These are phyloP conservation scores for Drosophila recens DNA, from an alignment of 2,888 invertebrate genomes.

Conservation along the genomic window DNA sequence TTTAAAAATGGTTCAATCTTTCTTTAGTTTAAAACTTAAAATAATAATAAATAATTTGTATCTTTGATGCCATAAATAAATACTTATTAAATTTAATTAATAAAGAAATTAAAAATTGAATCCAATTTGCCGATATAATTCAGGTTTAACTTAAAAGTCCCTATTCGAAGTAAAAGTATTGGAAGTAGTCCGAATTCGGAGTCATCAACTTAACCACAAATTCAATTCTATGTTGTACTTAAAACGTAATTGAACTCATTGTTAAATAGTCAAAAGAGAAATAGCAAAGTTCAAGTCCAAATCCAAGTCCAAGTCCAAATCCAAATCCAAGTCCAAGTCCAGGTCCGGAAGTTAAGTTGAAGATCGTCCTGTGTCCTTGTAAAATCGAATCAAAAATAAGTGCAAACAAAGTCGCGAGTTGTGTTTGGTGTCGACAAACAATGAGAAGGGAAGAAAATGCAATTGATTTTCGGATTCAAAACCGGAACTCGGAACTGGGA, in stretches of 20 bases:
- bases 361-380: slow-evolving; percentile 34
- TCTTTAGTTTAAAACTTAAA: too few relatives aligned
- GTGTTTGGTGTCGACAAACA: slow-evolving; percentile 61
- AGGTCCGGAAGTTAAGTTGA: neutral
- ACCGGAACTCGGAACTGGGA: slow-evolving; percentile 19
- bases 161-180: too few relatives aligned
- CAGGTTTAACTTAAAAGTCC: too few relatives aligned
- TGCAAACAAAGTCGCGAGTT: slow-evolving; percentile 71
- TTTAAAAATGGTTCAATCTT: too few relatives aligned
- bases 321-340: slow-evolving; percentile 1
- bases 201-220: neutral
- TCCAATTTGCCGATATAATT: neutral
- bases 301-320: too few relatives aligned
- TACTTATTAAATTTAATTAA: neutral
- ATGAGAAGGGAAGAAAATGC: slow-evolving; percentile 39
- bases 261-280: neutral
- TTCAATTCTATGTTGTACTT: neutral
- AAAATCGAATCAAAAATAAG: slow-evolving; percentile 69
- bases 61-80: neutral
- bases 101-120: neutral
- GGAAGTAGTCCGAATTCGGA: neutral
- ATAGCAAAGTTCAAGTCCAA: neutral
- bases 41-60: too few relatives aligned
- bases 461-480: slow-evolving; percentile 40
- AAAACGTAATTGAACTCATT: neutral